These are phyloP conservation scores for Notamacropus eugenii DNA, from an alignment of 2,797 vertebrate genomes.

Conservation along the genomic window DNA sequence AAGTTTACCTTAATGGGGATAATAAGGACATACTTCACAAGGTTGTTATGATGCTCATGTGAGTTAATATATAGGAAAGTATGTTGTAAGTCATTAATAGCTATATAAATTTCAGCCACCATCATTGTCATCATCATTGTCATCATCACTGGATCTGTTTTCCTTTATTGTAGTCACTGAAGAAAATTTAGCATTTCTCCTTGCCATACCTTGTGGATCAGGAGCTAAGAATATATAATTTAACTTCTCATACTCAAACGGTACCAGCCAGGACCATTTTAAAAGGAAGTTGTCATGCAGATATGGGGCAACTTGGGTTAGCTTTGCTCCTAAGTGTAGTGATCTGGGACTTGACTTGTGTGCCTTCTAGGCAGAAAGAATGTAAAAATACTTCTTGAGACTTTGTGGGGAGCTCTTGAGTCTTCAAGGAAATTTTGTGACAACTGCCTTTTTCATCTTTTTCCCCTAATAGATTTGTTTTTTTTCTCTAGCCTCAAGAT, in stretches of 20 bases:
- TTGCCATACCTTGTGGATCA: not conserved
- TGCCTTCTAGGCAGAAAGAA: not conserved
- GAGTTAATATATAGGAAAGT: not conserved
- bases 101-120: not conserved
- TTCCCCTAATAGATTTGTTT: not conserved
- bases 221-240: not conserved
- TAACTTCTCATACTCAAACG: not conserved
- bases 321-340: not conserved
- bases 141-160: not conserved
- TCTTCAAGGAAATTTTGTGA: not conserved
- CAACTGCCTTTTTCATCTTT: not conserved
- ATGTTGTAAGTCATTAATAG: not conserved
- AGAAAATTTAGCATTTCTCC: not conserved
- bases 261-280: not conserved
- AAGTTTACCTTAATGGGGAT: not conserved
- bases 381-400: not conserved
- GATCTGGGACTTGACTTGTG: not conserved
- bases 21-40: not conserved
- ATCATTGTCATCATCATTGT: too few species aligned
- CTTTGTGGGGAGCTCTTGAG: not conserved
- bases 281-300: not conserved
- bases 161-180: not conserved
- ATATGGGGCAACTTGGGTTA: not conserved
- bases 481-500: not conserved
- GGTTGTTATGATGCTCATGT: not conserved